Conservation (phyloP, 2,113 vertebrate genomes). For the Catharus fuscescens region DNA sequence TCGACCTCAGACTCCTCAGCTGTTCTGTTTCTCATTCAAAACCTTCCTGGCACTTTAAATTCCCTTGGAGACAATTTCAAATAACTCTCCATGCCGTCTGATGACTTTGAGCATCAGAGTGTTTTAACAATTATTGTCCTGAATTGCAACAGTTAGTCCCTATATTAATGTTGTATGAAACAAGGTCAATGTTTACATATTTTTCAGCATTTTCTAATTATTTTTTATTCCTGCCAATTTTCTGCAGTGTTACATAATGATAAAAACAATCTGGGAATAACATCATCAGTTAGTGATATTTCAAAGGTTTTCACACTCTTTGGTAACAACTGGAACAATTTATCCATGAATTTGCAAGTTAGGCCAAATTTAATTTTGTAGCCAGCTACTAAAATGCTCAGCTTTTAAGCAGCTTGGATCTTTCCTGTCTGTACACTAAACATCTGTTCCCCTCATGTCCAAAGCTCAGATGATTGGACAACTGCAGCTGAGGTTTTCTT, state of each 20-base stretch:
- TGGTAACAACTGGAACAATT: neutral
- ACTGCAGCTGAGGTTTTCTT: neutral
- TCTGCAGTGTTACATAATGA: neutral
- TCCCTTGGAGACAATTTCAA: neutral
- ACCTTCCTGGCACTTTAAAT: neutral
- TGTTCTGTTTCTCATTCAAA: neutral
- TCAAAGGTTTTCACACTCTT: neutral
- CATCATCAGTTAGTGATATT: neutral
- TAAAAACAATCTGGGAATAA: neutral
- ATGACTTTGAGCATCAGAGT: neutral
- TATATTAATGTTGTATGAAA: neutral
- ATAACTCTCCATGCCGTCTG: neutral
- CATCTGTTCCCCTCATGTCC: neutral
- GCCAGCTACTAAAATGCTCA: neutral
- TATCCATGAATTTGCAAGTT: neutral
- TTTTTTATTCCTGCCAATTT: neutral
- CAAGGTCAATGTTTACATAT: neutral
- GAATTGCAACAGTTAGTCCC: neutral
- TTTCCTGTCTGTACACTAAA: neutral
- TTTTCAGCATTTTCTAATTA: neutral
- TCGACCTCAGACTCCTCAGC: neutral
- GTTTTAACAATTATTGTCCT: neutral
- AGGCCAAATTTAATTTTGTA: constrained; percentile 8
- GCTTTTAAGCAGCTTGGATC: neutral
- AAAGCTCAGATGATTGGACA: neutral